Evolutionary conservation across 2,113 vertebrate genomes (phyloP).

Genomic region (Cyanoramphus novaezelandiae): DNA sequence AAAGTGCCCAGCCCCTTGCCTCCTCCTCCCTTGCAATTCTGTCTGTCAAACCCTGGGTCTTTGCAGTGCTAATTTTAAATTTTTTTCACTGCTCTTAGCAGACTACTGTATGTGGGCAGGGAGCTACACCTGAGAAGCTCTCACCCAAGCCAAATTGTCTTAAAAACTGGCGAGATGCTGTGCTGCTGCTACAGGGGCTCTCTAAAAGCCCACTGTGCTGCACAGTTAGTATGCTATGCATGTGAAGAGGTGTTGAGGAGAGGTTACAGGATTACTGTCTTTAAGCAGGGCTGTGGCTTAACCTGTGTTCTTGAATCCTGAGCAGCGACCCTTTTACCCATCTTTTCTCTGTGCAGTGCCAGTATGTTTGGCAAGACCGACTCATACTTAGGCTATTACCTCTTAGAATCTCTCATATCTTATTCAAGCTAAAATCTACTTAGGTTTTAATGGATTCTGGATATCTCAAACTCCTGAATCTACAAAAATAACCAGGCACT

Average conservation of each 20-base stretch:
- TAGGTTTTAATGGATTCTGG: background rate
- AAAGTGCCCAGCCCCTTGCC: background rate
- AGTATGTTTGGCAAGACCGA: background rate
- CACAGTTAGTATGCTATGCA: accelerated
- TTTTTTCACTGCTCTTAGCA: background rate
- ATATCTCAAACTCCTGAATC: background rate
- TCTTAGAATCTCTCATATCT: background rate
- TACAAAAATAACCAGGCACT: background rate
- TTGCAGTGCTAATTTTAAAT: background rate
- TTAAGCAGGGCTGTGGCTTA: background rate
- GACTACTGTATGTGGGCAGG: background rate
- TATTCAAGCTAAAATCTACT: background rate
- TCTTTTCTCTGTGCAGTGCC: accelerated
- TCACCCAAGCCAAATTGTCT: background rate
- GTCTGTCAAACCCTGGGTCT: background rate
- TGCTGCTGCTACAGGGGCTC: background rate
- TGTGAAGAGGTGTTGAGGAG: accelerated
- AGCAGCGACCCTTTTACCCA: accelerated
- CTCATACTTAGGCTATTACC: background rate
- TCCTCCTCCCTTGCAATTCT: background rate
- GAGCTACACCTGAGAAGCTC: background rate
- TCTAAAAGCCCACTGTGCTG: background rate
- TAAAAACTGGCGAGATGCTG: background rate
- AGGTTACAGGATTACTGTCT: background rate
- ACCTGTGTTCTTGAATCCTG: background rate